Conservation (phyloP, 2,797 vertebrate genomes). For the Bradypus variegatus region DNA sequence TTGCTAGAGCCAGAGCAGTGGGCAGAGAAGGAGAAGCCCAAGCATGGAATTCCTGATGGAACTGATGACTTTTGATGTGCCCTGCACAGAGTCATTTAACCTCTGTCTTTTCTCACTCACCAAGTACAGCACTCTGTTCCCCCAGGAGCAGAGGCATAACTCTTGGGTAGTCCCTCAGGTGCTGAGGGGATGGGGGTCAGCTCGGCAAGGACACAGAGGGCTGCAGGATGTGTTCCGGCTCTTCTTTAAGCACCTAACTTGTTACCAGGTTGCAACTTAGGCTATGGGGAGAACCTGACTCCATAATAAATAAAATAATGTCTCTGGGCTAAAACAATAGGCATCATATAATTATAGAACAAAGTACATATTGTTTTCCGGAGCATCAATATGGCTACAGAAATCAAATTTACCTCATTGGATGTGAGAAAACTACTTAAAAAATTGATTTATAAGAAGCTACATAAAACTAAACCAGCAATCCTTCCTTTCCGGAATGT, state of each 20-base stretch:
- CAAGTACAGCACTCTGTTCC: no score
- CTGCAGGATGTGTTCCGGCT: rapidly evolving
- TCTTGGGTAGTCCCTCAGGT: background rate
- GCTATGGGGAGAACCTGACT: conserved; percentile 20
- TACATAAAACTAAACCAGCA: conserved; percentile 63
- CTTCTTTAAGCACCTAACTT: background rate
- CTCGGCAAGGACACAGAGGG: background rate
- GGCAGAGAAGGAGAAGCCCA: background rate
- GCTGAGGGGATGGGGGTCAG: background rate
- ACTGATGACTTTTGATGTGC: background rate
- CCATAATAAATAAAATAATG: conserved; percentile 46
- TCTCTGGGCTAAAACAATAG: conserved; percentile 57
- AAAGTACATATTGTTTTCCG: conserved; percentile 55
- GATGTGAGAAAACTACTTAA: conserved; percentile 66
- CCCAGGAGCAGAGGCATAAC: background rate
- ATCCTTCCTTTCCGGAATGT: conserved; percentile 50
- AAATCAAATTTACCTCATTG: conserved; percentile 68
- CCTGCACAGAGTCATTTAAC: background rate
- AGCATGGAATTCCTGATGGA: rapidly evolving
- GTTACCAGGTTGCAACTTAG: background rate
- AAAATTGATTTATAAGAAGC: conserved; percentile 68
- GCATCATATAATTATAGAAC: conserved; percentile 51
- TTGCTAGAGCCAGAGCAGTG: background rate
- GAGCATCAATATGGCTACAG: conserved; percentile 58
- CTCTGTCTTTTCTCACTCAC: background rate